A percentile compares a stretch with the other conserved stretches of the same genome.
Conservation (phyloP, 2,888 invertebrate species). For the Drosophila rellima region DNA sequence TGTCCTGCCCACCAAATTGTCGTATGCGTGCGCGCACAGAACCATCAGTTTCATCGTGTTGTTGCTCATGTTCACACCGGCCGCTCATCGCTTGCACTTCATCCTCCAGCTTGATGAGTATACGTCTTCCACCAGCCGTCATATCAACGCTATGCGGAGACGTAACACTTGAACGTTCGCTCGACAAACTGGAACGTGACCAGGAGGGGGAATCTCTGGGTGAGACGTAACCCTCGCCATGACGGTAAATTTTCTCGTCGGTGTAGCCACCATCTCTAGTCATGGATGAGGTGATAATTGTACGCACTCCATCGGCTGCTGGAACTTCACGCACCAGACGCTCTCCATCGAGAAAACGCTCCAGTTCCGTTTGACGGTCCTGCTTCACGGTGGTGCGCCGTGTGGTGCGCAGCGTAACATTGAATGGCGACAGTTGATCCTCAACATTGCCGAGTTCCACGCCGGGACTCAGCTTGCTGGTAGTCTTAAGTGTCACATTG, state of each 20-base stretch:
- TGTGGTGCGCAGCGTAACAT: slow-evolving; percentile 79
- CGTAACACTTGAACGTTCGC: slow-evolving; percentile 78
- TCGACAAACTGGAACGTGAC: slow-evolving; percentile 73
- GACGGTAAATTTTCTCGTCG: slow-evolving; percentile 83
- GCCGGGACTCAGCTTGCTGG: slow-evolving; percentile 78
- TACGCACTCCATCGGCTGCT: slow-evolving; percentile 83
- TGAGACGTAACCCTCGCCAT: slow-evolving; percentile 82
- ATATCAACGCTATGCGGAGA: slow-evolving; percentile 82
- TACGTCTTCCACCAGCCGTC: slow-evolving; percentile 82
- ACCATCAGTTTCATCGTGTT: slow-evolving; percentile 74
- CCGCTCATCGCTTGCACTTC: slow-evolving; percentile 37
- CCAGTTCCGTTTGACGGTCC: slow-evolving; percentile 70
- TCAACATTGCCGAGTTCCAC: slow-evolving; percentile 66
- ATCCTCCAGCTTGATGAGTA: slow-evolving; percentile 83
- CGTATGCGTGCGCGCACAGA: slow-evolving; percentile 72
- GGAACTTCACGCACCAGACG: slow-evolving; percentile 88
- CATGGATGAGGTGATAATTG: slow-evolving; percentile 84
- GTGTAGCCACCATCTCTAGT: slow-evolving; percentile 81
- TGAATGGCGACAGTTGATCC: slow-evolving; percentile 78
- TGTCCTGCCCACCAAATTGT: slow-evolving; percentile 67
- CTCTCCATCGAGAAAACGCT: slow-evolving; percentile 90
- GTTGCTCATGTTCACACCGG: slow-evolving; percentile 35
- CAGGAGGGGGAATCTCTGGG: slow-evolving; percentile 75
- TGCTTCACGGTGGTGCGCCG: slow-evolving; percentile 61
- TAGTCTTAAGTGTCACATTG: slow-evolving; percentile 86